Base-by-base conservation (phyloP, 2,113 vertebrate genomes). In the Salvelinus sp. region DNA sequence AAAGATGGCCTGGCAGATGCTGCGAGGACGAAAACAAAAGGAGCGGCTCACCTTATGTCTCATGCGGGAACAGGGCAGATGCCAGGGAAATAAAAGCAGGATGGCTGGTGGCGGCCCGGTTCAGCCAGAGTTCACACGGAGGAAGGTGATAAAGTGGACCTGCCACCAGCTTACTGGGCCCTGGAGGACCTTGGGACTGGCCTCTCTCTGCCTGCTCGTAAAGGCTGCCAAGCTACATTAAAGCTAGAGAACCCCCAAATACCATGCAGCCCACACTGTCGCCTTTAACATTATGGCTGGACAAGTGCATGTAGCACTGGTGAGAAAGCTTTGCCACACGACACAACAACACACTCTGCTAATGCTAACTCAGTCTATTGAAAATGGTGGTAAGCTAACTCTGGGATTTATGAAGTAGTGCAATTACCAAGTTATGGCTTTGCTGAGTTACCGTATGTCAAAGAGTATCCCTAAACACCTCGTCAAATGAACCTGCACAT, bases 1-100 rank as follows among this genome's bases (percentile, higher is more conserved):
- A 84, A 82, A 88, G 82, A 84, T 84, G 84, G 86, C 76, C 74
- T 77, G 78, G 80, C 86, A 88, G 86, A 86, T 88, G 86, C 86
- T 80, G 78, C 58, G 82, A 70, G 84, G 80, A 62, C n/a, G 50
- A 74, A 82, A 77, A 86, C 84, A 86, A 88, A 85, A 75, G 82
- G 75, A 80, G 66, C 60, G 72, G 48, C 80, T 82, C 74, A 80
- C 76, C 78, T 84, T 77, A 76, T 79, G 84, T 78, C 77, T 78
- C 76, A 71, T 75, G 76, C 72, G 73, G 72, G 82, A 74, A 33
- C 25, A 72, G 38, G 76, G 76, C 85, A 82, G 79, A 85, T 85
- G 83, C 81, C 79, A 85, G 77, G 30, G 77, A 72, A 82, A 76
- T 79, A 81, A 79, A 73, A 48, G 23, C 48, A 47, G 76, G 67